These are phyloP conservation scores for Mastomys coucha DNA, from an alignment of 2,113 vertebrate species.

Conservation along the genomic window DNA sequence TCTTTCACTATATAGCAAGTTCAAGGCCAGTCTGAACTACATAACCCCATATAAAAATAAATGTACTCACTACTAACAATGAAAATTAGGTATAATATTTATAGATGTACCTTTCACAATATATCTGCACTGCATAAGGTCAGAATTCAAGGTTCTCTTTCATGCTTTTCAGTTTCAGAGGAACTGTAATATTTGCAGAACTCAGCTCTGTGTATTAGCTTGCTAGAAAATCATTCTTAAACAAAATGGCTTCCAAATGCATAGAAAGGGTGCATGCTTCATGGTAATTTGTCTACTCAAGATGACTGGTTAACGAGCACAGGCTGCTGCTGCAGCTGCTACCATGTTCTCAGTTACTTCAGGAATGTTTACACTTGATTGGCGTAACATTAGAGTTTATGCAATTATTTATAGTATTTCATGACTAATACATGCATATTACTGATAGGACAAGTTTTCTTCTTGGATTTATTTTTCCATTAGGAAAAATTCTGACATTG, in stretches of 20 bases:
- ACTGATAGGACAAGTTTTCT: conserved; percentile 58
- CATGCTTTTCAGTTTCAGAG: conserved; percentile 59
- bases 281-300: neutral
- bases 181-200: conserved; percentile 1
- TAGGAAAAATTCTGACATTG: conserved; percentile 52
- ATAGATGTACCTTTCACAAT: neutral
- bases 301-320: conserved; percentile 18
- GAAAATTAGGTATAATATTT: conserved; percentile 21
- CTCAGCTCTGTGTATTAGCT: neutral
- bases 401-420: conserved; percentile 72
- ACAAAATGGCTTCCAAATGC: conserved; percentile 47
- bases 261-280: neutral
- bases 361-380: conserved; percentile 71
- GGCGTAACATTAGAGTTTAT: conserved; percentile 44
- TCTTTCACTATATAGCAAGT: neutral
- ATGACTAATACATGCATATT: conserved; percentile 68
- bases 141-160: conserved; percentile 25
- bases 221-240: conserved; percentile 29
- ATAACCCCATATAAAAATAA: neutral
- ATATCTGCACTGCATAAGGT: neutral
- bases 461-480: conserved; percentile 54
- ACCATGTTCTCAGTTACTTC: conserved; percentile 71
- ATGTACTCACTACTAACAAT: neutral
- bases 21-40: neutral
- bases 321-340: conserved; percentile 44